Base-by-base conservation (phyloP, 2,888 invertebrate species). In the Archips xylosteana region DNA sequence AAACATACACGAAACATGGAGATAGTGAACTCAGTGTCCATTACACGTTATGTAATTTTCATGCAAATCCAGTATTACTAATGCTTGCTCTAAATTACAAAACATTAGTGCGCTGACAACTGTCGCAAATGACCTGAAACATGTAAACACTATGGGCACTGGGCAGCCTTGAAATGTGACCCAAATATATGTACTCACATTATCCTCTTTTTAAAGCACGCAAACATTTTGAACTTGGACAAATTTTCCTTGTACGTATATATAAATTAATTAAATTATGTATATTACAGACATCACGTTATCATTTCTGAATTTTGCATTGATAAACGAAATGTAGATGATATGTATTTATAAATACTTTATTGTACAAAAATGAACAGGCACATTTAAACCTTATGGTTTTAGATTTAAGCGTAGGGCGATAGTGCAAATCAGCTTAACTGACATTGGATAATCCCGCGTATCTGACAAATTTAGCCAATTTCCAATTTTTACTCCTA, bases 161-260 rank as follows among this genome's bases (percentile, higher is more conserved):
- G 12, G 54, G 54, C 13, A 83, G 78, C 87, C 89, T 87, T 89
- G 87, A 81, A 82, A 83, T 82, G 82, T 82, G 86, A 85, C 90
- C 89, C 83, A 84, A 89, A 89, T 88, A 89, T 88, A 84, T 84
- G 82, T 76, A 74, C 75, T 76, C 75, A 72, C 71, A 70, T 73
- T 73, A 74, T 74, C 74, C 73, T 75, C 71, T 75, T 75, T 39
- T 49, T 63, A 68, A 15, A 45, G 60, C 49, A 63, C 68, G 42
- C 75, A 13, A 54, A 71, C 49, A 42, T n/a, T 75, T 32, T 34
- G 71, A 32, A 71, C 75, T 71, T 71, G 15, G 70, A 36, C 3
- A 70, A 39, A 32, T 32, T 45, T 45, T 12, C 39, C 6, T 39
- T 6, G 5, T 39, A 5, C 23, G 23, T 23, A 23, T 23, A 23